These are phyloP conservation scores for Mesocentrotus franciscanus DNA, from an alignment of 53 echinoderm and acorn worm genomes.

Conservation along the genomic window DNA sequence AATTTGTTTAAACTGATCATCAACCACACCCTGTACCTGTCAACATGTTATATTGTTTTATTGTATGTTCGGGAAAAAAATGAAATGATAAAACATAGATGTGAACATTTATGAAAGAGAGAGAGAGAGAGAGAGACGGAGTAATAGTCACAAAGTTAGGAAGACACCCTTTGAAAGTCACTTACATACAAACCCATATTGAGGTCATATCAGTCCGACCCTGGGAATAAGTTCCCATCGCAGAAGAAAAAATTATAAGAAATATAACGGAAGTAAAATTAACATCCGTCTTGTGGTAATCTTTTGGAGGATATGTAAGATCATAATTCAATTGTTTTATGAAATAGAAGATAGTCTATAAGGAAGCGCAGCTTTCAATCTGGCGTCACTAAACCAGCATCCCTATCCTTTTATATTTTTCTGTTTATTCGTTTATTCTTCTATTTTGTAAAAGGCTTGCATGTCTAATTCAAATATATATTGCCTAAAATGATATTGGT, in stretches of 20 bases:
- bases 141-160: neutral
- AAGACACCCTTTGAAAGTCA: neutral
- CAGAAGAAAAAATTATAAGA: neutral
- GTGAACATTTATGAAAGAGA: neutral
- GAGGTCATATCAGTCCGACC: neutral
- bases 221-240: neutral
- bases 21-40: too few relatives aligned
- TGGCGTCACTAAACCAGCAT: neutral
- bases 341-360: neutral
- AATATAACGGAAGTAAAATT: neutral
- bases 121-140: neutral
- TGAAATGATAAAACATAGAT: neutral
- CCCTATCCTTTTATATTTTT: neutral
- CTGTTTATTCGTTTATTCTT: neutral
- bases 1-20: too few relatives aligned
- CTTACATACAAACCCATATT: neutral
- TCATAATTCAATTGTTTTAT: neutral
- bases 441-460: neutral
- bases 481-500: too few relatives aligned
- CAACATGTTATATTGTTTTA: too few relatives aligned
- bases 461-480: neutral
- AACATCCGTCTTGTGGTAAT: conserved; percentile 6
- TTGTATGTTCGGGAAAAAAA: neutral
- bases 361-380: neutral
- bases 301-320: neutral